These are phyloP conservation scores for Plebejus melissa DNA, from an alignment of 2,888 invertebrate species.

Conservation along the genomic window DNA sequence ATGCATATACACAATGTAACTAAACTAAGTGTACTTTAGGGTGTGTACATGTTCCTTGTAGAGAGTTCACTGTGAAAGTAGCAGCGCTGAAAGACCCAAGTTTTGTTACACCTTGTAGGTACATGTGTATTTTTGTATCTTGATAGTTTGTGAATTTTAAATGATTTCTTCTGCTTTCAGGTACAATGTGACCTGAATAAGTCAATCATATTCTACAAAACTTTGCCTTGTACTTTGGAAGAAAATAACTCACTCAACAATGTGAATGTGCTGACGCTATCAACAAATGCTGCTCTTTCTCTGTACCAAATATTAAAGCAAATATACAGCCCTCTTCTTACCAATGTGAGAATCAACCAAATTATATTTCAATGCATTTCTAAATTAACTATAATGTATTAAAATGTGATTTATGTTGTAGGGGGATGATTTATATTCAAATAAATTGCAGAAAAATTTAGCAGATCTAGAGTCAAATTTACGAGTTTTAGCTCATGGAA, in stretches of 20 bases:
- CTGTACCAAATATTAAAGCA: slow-evolving; percentile 66
- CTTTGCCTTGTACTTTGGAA: slow-evolving; percentile 47
- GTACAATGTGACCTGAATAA: slow-evolving; percentile 51
- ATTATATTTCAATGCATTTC: neutral
- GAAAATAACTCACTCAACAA: slow-evolving; percentile 50
- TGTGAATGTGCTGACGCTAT: slow-evolving; percentile 62
- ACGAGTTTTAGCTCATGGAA: slow-evolving; percentile 63
- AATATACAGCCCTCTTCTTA: slow-evolving; percentile 64
- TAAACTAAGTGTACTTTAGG: too few relatives aligned
- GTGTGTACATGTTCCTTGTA: too few relatives aligned
- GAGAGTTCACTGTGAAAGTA: too few relatives aligned
- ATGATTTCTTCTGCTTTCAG: slow-evolving; percentile 43
- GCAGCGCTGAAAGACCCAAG: too few relatives aligned
- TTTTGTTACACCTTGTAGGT: too few relatives aligned
- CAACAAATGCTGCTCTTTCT: slow-evolving; percentile 60
- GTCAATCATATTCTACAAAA: slow-evolving; percentile 70
- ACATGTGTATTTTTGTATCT: neutral
- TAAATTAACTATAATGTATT: neutral
- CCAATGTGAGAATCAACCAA: slow-evolving; percentile 48
- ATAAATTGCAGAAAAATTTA: slow-evolving; percentile 65
- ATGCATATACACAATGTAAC: too few relatives aligned
- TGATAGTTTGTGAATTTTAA: slow-evolving; percentile 7
- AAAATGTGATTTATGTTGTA: slow-evolving; percentile 37
- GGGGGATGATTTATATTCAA: slow-evolving; percentile 63
- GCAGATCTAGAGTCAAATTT: slow-evolving; percentile 64